phyloP scores from a whole-genome alignment of 2,797 vertebrate genomes.

The Coccyzus lansbergi region DNA sequence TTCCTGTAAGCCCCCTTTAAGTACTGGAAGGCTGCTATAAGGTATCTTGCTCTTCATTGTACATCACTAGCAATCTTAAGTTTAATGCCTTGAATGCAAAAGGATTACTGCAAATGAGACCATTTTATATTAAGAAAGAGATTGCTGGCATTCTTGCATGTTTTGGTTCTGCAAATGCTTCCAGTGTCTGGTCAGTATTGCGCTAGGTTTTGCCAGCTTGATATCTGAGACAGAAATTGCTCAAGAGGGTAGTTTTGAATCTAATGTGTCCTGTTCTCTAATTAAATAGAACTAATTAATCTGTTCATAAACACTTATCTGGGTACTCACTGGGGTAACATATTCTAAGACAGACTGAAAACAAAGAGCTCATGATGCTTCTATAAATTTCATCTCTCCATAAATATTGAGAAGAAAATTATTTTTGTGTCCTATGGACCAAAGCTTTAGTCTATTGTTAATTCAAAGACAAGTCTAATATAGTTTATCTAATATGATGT shows the following conservation, averaged over 20 bases:
- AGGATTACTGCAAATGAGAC: background rate
- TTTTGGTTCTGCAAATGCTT: slow-evolving; percentile 22
- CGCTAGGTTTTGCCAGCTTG: background rate
- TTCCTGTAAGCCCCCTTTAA: too few relatives aligned
- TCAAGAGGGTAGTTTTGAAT: background rate
- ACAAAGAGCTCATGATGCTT: background rate
- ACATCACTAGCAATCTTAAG: background rate
- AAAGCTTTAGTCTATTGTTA: background rate
- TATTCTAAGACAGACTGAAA: background rate
- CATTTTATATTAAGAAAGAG: background rate
- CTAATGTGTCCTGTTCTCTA: background rate
- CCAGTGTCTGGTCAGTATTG: background rate
- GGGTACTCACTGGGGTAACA: background rate
- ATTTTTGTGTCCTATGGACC: background rate
- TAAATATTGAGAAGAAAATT: background rate
- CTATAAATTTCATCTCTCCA: background rate
- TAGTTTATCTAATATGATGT: background rate
- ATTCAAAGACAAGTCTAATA: background rate
- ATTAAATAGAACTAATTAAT: background rate
- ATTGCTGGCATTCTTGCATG: background rate
- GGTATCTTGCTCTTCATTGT: background rate
- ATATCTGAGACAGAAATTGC: background rate
- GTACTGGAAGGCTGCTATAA: too few relatives aligned
- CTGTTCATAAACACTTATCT: background rate
- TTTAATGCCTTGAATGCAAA: background rate